phyloP scores from a whole-genome alignment of 2,113 vertebrate genomes.

The Gasterosteus aculeatus region DNA sequence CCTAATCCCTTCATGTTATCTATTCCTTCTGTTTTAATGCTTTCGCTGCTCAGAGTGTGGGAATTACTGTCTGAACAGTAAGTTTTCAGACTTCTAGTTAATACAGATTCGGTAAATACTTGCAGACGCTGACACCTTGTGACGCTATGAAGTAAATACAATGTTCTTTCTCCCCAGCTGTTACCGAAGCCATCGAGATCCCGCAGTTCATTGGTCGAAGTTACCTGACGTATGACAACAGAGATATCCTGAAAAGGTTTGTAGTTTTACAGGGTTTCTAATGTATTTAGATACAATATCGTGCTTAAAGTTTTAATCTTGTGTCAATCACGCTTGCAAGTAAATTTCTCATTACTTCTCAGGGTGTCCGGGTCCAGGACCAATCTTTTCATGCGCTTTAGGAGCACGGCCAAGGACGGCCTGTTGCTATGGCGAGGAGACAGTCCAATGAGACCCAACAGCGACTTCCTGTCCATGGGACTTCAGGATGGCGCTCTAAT shows the following conservation, averaged over 20 bases:
- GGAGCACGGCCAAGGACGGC: constrained; percentile 90
- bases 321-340: not conserved
- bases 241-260: constrained; percentile 93
- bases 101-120: not conserved
- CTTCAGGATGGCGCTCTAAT: constrained; percentile 89
- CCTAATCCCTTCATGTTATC: constrained; percentile 46
- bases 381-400: constrained; percentile 93
- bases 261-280: not conserved
- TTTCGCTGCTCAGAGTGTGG: constrained; percentile 91
- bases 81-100: constrained; percentile 73
- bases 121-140: constrained; percentile 50
- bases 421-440: constrained; percentile 94
- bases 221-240: constrained; percentile 91
- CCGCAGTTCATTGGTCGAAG: constrained; percentile 97
- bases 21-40: constrained; percentile 73
- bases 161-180: constrained; percentile 78
- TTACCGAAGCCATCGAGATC: constrained; percentile 95
- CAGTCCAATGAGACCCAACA: constrained; percentile 88
- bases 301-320: not conserved
- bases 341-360: constrained; percentile 2
- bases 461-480: constrained; percentile 93
- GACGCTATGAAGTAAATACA: constrained; percentile 43
- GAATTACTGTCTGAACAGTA: constrained; percentile 97
- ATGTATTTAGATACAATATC: not conserved
- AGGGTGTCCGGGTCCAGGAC: constrained; percentile 93